Evolutionary conservation across 2,797 vertebrate species (phyloP), one percentile per base, ranked within the genome.

Genomic region (Spondyliosoma cantharus): DNA sequence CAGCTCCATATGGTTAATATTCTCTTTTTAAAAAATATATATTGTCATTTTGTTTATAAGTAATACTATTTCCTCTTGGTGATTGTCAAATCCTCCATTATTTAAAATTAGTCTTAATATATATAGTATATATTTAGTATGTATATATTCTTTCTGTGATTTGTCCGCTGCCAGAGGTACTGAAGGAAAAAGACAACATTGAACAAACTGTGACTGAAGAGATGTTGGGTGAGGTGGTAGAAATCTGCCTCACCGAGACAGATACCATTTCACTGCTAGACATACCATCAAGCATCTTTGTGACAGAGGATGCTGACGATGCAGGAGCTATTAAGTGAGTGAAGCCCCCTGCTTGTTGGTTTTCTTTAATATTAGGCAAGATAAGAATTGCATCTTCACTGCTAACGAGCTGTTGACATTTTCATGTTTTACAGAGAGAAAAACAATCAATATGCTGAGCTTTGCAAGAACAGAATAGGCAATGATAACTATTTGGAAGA

Each of bases 251-350:
- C 27, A 81, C 88, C 0, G 97, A 97, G 90, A 96, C 96, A 0
- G 95, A 96, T 66, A 96, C 92, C 2, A 60, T 97, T 46, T 91
- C 88, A 71, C 64, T 96, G 19, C 82, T 98, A 77, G 91, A 97
- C 45, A 80, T 96, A 53, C 93, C 95, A 37, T 9, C 37, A 0
- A 52, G 82, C 29, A 80, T 84, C 20, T 71, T 89, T 29, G 9
- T 96, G 78, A 96, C 96, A 24, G 75, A 86, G 12, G 95, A 96
- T 43, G 92, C 94, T 1, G 93, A 94, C 61, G 94, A 96, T 2
- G 95, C 96, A 50, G 90, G 74, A 15, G 73, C 73, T 74, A 32
- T 96, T 19, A 91, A 45, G 97, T 98, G 58, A 88, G 80, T 62
- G 9, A 46, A 93, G 16, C 91, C 86, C 13, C 49, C 56, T 45